Evolutionary conservation across 2,113 vertebrate genomes (phyloP), one percentile per base, ranked within the genome.

Genomic region (Oostethus manadensis): DNA sequence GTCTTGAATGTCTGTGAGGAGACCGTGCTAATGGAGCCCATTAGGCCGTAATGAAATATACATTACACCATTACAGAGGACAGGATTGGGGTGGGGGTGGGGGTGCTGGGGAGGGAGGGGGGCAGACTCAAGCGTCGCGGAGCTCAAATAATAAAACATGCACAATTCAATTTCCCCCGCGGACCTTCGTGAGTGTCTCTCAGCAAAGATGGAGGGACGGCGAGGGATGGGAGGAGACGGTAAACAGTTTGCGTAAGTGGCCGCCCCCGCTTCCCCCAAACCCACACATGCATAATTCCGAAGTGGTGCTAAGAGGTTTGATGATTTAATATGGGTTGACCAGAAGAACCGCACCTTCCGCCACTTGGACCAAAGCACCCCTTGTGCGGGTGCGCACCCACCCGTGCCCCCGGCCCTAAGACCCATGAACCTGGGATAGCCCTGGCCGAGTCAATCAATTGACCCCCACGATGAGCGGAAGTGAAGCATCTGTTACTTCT

Each of bases 21-120:
- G 86, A 81, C 83, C 78, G 47, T 71, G 90, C 89, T 93, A 92
- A 92, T 90, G 89, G 88, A 74, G 78, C 84, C 89, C 90, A 93
- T 93, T 91, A 93, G 86, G 84, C 80, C 75, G 84, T 93, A 93
- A 92, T 89, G 90, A 94, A 92, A 91, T 91, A 91, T 85, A 92
- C 87, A 91, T 90, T 90, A 91, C 84, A 92, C 83, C 47, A 79
- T 90, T 92, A 91, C 81, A 86, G 86, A 75, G 79, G 85, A 80
- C 68, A 3, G 38, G 38, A 14, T 11, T 13, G 38, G 38, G 6
- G 13, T 3, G 38, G 38, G 4, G 6, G 13, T 2, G 8, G 38
- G 38, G 10, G 35, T 4, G 35, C n/a, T n/a, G 10, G 26, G 26
- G 26, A 6, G 26, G 26, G 26, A 6, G 4, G 55, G 71, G 84